Conservation (phyloP, 2,113 vertebrate species). For the Microtus montanus region DNA sequence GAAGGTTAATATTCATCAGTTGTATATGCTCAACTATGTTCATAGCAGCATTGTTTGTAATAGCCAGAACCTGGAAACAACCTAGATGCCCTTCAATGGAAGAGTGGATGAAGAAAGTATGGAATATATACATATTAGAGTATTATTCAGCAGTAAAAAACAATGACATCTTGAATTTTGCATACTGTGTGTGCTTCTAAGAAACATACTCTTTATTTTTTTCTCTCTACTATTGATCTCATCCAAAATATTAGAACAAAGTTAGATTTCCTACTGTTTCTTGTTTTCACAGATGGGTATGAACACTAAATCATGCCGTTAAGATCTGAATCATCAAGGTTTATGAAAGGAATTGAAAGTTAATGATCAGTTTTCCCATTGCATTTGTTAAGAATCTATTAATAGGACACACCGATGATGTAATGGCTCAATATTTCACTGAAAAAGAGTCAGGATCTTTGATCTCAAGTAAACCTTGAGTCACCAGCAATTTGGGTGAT, state of each 20-base stretch:
- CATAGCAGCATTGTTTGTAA: too few relatives aligned
- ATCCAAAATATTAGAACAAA: neutral
- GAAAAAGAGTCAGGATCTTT: neutral
- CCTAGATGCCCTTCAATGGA: too few relatives aligned
- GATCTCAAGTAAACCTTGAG: neutral
- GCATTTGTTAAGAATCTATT: neutral
- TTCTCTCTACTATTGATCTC: neutral
- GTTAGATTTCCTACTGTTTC: neutral
- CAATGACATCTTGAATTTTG: too few relatives aligned
- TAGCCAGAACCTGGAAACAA: too few relatives aligned
- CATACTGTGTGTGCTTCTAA: too few relatives aligned
- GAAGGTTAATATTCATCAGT: too few relatives aligned
- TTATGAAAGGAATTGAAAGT: constrained; percentile 40
- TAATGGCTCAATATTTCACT: neutral
- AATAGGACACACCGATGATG: neutral
- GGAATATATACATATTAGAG: too few relatives aligned
- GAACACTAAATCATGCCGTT: too few relatives aligned
- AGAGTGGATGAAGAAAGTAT: too few relatives aligned
- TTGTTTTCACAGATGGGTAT: neutral
- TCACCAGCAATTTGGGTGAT: neutral
- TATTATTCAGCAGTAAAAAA: too few relatives aligned
- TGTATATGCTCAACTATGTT: too few relatives aligned
- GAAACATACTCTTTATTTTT: neutral
- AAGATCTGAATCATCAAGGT: neutral
- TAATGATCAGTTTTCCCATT: constrained; percentile 13